phyloP scores from a whole-genome alignment of 2,888 invertebrate genomes.

The Drosophila flavopinicola region DNA sequence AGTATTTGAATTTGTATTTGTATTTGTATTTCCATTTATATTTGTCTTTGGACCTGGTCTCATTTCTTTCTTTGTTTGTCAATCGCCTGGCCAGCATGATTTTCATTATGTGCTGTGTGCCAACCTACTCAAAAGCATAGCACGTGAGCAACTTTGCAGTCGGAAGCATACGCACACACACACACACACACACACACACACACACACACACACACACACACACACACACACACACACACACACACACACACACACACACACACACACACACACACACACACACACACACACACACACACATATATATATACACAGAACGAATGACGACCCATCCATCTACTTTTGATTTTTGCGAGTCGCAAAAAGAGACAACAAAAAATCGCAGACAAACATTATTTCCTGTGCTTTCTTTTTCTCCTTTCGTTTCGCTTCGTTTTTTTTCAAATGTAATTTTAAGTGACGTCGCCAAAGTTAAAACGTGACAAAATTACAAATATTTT shows the following conservation, averaged over 20 bases:
- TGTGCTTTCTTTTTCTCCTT: constrained; percentile 3
- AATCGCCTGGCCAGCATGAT: constrained; percentile 34
- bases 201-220: constrained; percentile 21
- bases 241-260: constrained; percentile 2
- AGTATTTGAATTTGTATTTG: constrained; percentile 21
- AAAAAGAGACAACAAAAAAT: constrained; percentile 29
- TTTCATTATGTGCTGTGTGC: constrained; percentile 34
- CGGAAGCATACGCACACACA: constrained; percentile 15
- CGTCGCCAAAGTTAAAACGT: constrained; percentile 76
- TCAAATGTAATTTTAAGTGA: constrained; percentile 73
- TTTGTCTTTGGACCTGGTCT: constrained; percentile 28
- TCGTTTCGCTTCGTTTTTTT: background rate
- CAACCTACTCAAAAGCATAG: constrained; percentile 22
- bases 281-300: constrained; percentile 15
- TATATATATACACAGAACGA: constrained; percentile 3
- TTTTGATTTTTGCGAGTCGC: constrained; percentile 37
- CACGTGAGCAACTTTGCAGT: constrained; percentile 39
- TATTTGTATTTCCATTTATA: constrained; percentile 29
- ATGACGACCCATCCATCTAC: constrained; percentile 36
- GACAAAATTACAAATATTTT: constrained; percentile 77
- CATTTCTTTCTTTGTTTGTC: constrained; percentile 29
- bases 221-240: constrained; percentile 9
- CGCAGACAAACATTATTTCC: constrained; percentile 63
- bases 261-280: constrained; percentile 18
- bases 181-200: constrained; percentile 8